Evolutionary conservation across 1,140 invertebrate species (phyloP), one percentile per base, ranked within the genome.

Genomic region (Ooceraea biroi): DNA sequence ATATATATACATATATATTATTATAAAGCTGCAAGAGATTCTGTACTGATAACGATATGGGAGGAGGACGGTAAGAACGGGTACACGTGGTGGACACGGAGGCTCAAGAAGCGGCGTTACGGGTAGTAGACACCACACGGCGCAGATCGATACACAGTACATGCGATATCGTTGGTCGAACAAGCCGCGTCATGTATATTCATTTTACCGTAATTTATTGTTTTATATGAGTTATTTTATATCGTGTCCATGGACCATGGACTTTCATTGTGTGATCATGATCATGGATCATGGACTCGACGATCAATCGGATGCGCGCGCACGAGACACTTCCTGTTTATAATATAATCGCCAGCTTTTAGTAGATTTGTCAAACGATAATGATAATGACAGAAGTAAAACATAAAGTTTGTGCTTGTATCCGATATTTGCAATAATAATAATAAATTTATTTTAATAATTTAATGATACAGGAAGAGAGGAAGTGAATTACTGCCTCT

Each of bases 191-290:
- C 77, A 66, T 68, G 19, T 68, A 74, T 71, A 86, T 83, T 58
- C 36, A 58, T 71, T 65, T 57, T 57, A 30, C 57, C 57, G 1
- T 84, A 61, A 88, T 88, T 88, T 88, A 88, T 88, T 88, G n/a
- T 61, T 82, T 52, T 72, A 36, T 65, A 74, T 44, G 66, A 87
- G 68, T 74, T 71, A n/a, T n/a, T 36, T 36, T 36, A 36, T 36
- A n/a, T 36, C 36, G 36, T 36, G 36, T n/a, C n/a, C n/a, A 7
- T 7, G 36, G 36, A 36, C 36, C 36, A 3, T 3, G 36, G 36
- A 7, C 36, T 36, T 7, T n/a, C n/a, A n/a, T n/a, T n/a, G n/a
- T n/a, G n/a, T n/a, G n/a, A n/a, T 48, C 66, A 61, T 50, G 66
- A 27, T 52, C 63, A 69, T 46, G 76, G 80, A 50, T 71, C 48